Evolutionary conservation across 2,113 vertebrate species (phyloP).

Genomic region (Clarias macrocephalus): DNA sequence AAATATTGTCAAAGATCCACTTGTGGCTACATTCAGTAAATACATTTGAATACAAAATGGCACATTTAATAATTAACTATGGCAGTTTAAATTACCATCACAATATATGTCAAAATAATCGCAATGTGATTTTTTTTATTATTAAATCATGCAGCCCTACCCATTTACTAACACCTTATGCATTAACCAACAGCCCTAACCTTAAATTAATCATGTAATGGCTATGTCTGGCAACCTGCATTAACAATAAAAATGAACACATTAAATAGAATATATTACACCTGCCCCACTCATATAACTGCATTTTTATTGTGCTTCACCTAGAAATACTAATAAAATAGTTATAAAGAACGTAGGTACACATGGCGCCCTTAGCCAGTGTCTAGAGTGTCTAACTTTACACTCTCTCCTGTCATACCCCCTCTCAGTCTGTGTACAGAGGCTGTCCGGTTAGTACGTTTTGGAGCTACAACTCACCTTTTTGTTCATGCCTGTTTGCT

Average conservation of each 20-base stretch:
- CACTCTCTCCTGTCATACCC: slow-evolving; percentile 66
- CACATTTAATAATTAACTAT: too few species aligned
- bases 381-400: slow-evolving; percentile 45
- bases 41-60: too few species aligned
- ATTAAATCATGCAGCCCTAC: too few species aligned
- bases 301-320: background rate
- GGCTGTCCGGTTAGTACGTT: slow-evolving; percentile 94
- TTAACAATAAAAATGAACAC: background rate
- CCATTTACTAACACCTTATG: too few species aligned
- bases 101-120: too few species aligned
- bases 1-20: too few species aligned
- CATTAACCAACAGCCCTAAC: too few species aligned
- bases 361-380: slow-evolving; percentile 4
- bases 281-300: background rate
- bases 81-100: too few species aligned
- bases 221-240: slow-evolving; percentile 27
- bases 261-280: background rate
- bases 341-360: background rate
- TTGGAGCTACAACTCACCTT: slow-evolving; percentile 17
- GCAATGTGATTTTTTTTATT: too few species aligned
- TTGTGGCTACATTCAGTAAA: too few species aligned
- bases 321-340: slow-evolving; percentile 2
- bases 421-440: slow-evolving; percentile 87
- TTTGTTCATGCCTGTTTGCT: slow-evolving; percentile 29
- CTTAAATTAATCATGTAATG: background rate